Evolutionary conservation across 2,888 invertebrate genomes (phyloP), one percentile per base, ranked within the genome.

Genomic region (Ceratothoa steindachneri): DNA sequence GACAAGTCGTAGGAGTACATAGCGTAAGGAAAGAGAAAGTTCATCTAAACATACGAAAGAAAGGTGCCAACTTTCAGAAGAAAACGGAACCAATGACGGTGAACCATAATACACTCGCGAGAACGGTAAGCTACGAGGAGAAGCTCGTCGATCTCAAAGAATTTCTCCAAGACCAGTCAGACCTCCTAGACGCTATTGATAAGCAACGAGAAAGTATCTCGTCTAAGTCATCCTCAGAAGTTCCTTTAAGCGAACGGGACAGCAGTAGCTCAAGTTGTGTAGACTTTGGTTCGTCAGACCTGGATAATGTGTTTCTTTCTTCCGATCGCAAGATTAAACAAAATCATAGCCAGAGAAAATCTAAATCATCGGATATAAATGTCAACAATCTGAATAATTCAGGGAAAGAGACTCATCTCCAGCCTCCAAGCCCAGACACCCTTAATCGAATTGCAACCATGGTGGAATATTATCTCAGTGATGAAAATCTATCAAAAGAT

Each of bases 381-480:
- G 41, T 9, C 41, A 41, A 15, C 15, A 15, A 41, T 41, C 15
- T 41, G 15, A 41, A 9, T 41, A 5, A 41, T 41, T 41, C 41
- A 9, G 41, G 15, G 15, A 41, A 41, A 9, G 15, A 15, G 7
- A 9, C 41, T 41, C 41, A 9, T 15, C 7, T 41, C 5, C 31
- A 66, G n/a, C 22, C 68, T 24, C 74, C 76, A 3, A 71, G 67
- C 24, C 52, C 22, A 27, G 75, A 75, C 12, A 67, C 55, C n/a
- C 52, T 68, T 2, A 73, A 70, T 15, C 71, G 74, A 24, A 76
- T 80, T 27, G 66, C 66, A n/a, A 77, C 78, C 30, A 69, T 78
- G 84, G 95, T 97, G 27, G 97, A 97, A 85, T 95, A 92, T 84
- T 97, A 97, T 85, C 96, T 97, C 85, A 94, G 95, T 77, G 95